These are phyloP conservation scores for Neoarius graeffei DNA, from an alignment of 2,113 vertebrate genomes.

Conservation along the genomic window DNA sequence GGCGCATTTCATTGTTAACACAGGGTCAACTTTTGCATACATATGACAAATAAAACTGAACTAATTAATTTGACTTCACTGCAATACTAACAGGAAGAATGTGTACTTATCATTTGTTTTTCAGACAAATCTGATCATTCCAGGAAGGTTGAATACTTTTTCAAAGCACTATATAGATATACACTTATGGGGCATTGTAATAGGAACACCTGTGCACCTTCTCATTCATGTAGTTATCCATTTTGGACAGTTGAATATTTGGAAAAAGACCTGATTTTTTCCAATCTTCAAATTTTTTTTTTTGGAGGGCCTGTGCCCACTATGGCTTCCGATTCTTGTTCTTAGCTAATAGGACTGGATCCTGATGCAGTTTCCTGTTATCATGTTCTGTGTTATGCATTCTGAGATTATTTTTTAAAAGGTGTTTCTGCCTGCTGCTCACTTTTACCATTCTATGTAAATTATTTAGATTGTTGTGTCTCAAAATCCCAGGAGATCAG, in stretches of 20 bases:
- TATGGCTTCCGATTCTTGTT: not conserved
- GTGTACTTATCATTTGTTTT: not conserved
- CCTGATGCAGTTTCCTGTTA: not conserved
- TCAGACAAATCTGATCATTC: not conserved
- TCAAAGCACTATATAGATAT: not conserved
- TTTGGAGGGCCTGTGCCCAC: not conserved
- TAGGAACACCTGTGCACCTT: not conserved
- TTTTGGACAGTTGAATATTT: not conserved
- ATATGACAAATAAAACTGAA: no score
- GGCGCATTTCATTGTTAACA: no score
- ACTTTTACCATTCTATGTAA: not conserved
- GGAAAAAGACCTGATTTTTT: not conserved
- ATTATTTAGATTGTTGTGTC: not conserved
- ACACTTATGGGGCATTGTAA: not conserved
- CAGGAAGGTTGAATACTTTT: not conserved
- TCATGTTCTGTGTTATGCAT: not conserved
- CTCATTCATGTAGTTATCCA: not conserved
- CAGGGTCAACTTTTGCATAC: no score
- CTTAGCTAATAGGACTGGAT: not conserved
- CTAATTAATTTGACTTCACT: no score
- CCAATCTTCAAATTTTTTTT: not conserved
- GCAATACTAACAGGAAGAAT: no score
- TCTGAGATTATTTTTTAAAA: not conserved
- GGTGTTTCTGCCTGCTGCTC: not conserved
- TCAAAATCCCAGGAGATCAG: not conserved